Evolutionary conservation across 2,888 invertebrate genomes (phyloP), one percentile per base, ranked within the genome.

Genomic region (Chrysolina oricalcia): DNA sequence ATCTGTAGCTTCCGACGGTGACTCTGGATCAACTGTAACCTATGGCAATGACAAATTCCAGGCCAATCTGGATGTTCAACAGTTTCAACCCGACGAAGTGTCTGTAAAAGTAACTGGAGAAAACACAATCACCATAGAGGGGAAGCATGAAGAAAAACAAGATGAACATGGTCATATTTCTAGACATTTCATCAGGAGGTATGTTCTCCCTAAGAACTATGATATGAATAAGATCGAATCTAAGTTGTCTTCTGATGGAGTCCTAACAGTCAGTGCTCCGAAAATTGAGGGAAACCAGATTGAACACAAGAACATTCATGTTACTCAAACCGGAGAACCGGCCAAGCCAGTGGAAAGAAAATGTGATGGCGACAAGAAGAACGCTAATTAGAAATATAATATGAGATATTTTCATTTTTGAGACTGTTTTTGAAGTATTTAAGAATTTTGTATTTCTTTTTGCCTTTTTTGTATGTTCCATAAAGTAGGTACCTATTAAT

Each of bases 71-170:
- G 95, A 96, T 85, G 94, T 95, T 0, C 92, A 93, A 83, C 94
- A 95, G 82, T 96, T 95, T 84, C 89, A 91, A 19, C 95, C 96
- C 0, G 92, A 93, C n/a, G 96, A 96, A 87, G 92, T 96, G 35
- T 90, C 92, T 13, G 95, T 96, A 19, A 95, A 95, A 87, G 90
- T 79, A 86, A 90, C 93, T 0, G 75, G 72, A 4, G 95, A 94
- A 10, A 85, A 93, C 78, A 91, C 90, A 72, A 91, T 96, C 35
- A 91, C 93, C 67, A 71, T 78, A 19, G 78, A 78, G 53, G 78
- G 76, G 0, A 76, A 78, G 62, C 78, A 76, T 41, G 76, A 76
- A 50, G 78, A 78, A 43, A 78, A 78, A 21, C 72, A 72, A 21
- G 78, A 76, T 21, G 72, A 72, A 19, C 78, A 78, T 46, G 78